Percentiles rank a stretch among this genome's conserved stretches.
These are phyloP conservation scores for Ganaspis brasiliensis DNA, from an alignment of 2,888 invertebrate species.

Conservation along the genomic window DNA sequence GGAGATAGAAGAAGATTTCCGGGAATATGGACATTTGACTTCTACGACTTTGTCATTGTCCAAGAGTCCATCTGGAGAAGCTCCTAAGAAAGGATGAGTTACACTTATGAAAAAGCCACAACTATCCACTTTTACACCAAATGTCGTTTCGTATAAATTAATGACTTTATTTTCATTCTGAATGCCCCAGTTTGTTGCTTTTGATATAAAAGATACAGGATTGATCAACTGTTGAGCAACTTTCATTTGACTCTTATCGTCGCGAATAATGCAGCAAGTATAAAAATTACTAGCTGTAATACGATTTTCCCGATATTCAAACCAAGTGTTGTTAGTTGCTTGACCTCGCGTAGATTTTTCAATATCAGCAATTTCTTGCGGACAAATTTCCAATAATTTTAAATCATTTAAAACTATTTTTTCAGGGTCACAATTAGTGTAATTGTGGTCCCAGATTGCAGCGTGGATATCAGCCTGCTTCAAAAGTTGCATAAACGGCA, in stretches of 20 bases:
- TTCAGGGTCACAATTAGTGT: background rate
- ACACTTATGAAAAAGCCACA: conserved; percentile 54
- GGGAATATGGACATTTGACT: conserved; percentile 51
- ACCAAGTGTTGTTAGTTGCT: conserved; percentile 9
- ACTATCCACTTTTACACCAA: background rate
- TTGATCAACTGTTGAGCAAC: conserved; percentile 10
- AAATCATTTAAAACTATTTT: conserved; percentile 2
- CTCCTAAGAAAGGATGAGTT: conserved; percentile 49
- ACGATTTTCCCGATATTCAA: background rate
- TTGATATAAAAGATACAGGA: conserved; percentile 22
- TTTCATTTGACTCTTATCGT: background rate
- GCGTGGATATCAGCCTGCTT: conserved; percentile 34
- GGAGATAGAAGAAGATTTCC: conserved; percentile 6
- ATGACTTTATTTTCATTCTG: conserved; percentile 39
- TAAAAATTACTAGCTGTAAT: conserved; percentile 41
- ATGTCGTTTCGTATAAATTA: conserved; percentile 11
- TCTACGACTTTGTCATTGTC: conserved; percentile 49
- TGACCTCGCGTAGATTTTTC: conserved; percentile 17
- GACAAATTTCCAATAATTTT: conserved; percentile 2
- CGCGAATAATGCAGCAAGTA: conserved; percentile 4
- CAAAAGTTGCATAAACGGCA: conserved; percentile 32
- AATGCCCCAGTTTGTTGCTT: conserved; percentile 9
- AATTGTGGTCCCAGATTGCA: conserved; percentile 9
- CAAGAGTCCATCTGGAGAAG: conserved; percentile 55
- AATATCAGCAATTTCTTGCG: conserved; percentile 12